Evolutionary conservation across 2,797 vertebrate species (phyloP), one percentile per base, ranked within the genome.

Genomic region (Enteromius fasciolatus): DNA sequence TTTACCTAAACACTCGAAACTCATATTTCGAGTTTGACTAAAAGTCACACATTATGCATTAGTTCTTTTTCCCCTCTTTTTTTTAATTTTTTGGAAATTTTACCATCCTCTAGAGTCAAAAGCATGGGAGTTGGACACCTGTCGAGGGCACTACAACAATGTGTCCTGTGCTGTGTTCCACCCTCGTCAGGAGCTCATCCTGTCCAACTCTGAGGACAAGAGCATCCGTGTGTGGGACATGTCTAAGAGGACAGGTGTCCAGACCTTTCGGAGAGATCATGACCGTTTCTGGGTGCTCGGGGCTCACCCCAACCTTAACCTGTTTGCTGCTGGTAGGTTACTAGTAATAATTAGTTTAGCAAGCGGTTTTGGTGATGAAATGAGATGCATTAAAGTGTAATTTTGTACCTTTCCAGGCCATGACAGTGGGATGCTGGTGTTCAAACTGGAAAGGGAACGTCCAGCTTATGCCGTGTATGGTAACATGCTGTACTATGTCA

Each of bases 181-280:
- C 89, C 98, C 98, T 0, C 97, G 97, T 1, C 98, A 99, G 92
- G 98, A 99, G 84, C 93, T 99, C 68, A 99, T 99, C 86, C 95
- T 99, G 79, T 99, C 98, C 85, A 99, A 99, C 91, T 99, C 98
- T 0, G 98, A 99, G 88, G 98, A 99, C 93, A 99, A 99, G 90
- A 99, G 98, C 91, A 99, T 99, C 91, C 93, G 97, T 0, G 98
- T 99, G 41, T 99, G 98, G 98, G 98, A 99, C 66, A 99, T 99
- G 97, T 99, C 97, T 74, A 99, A 99, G 87, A 96, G 98, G 83
- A 99, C 97, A 0, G 98, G 98, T 0, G 98, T 99, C 77, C 98
- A 99, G 89, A 99, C 98, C 23, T 99, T 99, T 90, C 96, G 97
- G 10, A 91, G 97, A 46, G 98, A 99, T 89, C 98, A 99, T 0